Conservation (phyloP, 2,888 invertebrate genomes). For the Eurytoma adleriae region DNA sequence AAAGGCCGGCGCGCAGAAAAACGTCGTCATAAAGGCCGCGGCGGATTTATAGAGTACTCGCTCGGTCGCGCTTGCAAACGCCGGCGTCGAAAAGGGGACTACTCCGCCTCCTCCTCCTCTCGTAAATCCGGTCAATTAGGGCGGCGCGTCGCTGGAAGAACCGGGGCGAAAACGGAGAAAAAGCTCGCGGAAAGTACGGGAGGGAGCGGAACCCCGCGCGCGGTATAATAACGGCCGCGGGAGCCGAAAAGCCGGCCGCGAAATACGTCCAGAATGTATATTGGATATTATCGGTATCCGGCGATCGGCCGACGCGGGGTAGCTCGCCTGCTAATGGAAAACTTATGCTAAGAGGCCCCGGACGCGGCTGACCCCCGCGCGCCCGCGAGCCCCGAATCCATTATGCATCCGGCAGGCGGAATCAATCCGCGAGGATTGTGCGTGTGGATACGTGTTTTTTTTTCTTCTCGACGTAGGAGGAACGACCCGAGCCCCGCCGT, state of each 20-base stretch:
- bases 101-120: constrained; percentile 55
- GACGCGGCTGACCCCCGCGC: constrained; percentile 32
- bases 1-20: constrained; percentile 12
- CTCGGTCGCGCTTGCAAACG: not conserved
- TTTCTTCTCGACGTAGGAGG: not conserved
- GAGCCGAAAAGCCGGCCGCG: constrained; percentile 45
- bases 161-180: constrained; percentile 23
- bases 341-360: constrained; percentile 66
- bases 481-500: too few relatives aligned
- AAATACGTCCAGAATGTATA: constrained; percentile 68
- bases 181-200: not conserved
- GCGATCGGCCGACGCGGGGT: constrained; percentile 62
- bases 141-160: constrained; percentile 65
- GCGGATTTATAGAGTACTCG: constrained; percentile 53
- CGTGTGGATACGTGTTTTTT: not conserved
- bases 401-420: constrained; percentile 33
- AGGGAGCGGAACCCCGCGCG: not conserved
- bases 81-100: not conserved
- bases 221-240: constrained; percentile 29
- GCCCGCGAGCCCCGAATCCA: constrained; percentile 25
- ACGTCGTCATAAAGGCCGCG: constrained; percentile 42
- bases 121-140: constrained; percentile 73
- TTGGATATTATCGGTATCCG: constrained; percentile 69
- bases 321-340: constrained; percentile 68
- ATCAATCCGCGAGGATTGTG: constrained; percentile 35